A percentile compares a stretch with the other conserved stretches of the same genome.
These are phyloP conservation scores for Acanthosepion pharaonis DNA, from an alignment of 2,888 invertebrate species.

Conservation along the genomic window DNA sequence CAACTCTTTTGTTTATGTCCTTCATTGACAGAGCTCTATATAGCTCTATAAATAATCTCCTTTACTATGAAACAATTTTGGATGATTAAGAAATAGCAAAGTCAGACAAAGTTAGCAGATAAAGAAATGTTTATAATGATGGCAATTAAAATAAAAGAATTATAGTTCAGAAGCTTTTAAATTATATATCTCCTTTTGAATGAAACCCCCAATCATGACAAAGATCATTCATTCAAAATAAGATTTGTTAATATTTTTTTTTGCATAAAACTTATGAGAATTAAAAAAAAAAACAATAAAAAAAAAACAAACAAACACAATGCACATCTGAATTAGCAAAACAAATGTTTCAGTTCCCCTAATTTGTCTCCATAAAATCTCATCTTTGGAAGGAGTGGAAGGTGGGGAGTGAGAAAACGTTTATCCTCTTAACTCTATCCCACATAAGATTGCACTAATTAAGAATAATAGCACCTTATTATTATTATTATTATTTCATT, in stretches of 20 bases:
- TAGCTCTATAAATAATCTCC: neutral
- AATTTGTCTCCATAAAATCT: neutral
- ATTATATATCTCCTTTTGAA: neutral
- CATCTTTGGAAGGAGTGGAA: neutral
- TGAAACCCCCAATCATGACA: neutral
- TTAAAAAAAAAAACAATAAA: neutral
- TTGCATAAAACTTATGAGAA: neutral
- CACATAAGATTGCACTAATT: neutral
- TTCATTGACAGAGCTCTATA: neutral
- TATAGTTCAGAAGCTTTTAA: neutral
- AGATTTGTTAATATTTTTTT: neutral
- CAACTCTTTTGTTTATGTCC: too few relatives aligned
- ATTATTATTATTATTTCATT: neutral
- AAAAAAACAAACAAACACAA: neutral
- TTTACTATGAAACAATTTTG: neutral
- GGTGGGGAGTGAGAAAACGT: neutral
- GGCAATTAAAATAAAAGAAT: neutral
- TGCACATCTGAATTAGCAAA: too few relatives aligned
- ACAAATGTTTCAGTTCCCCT: neutral
- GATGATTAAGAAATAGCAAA: neutral
- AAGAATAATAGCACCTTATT: conserved; percentile 22
- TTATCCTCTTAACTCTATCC: neutral
- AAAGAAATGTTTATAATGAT: neutral
- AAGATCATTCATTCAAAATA: too few relatives aligned
- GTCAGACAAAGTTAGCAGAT: neutral